Evolutionary conservation across 2,113 vertebrate genomes (phyloP), one percentile per base, ranked within the genome.

Genomic region (Phrynosoma platyrhinos): DNA sequence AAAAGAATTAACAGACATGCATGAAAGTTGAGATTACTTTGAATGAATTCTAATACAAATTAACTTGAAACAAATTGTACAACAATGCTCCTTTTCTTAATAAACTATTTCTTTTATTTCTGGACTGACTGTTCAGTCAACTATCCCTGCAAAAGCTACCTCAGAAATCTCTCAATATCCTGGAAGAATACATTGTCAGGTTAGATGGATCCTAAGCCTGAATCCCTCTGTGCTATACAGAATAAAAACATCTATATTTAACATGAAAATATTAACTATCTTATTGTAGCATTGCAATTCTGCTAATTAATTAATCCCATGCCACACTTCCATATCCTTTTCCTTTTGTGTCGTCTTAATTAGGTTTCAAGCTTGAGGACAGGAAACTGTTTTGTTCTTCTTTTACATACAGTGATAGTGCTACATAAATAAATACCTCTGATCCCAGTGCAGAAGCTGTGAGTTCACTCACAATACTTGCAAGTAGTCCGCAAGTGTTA

Each of bases 391-490:
- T 47, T 47, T 47, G 47, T 47, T 47, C 47, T 47, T 47, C 47
- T 47, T 47, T 47, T 47, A 47, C 47, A 47, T 47, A 47, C 5
- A 47, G 47, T 47, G 7, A 5, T 47, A 7, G 47, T 47, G 47
- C 47, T 47, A 47, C 47, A 47, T 47, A 47, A 47, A 47, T 47
- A 47, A 47, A 47, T 47, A 99, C 99, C 98, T 99, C 99, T 42
- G 99, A 99, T 85, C 99, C 99, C 77, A 99, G 96, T 36, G 99
- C 99, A 0, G 99, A 99, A 16, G 98, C 98, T 0, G 99, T 99
- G 87, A 99, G 98, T 88, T 99, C 99, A 71, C 98, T 99, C 87
- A 99, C 99, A 27, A 99, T 98, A 87, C 98, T 99, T 80, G 99
- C 98, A 94, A 99, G 96, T 42, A 99, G 92, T 0, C 99, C 98